phyloP scores from a whole-genome alignment of 2,888 invertebrate genomes.

The Gibbula magus region DNA sequence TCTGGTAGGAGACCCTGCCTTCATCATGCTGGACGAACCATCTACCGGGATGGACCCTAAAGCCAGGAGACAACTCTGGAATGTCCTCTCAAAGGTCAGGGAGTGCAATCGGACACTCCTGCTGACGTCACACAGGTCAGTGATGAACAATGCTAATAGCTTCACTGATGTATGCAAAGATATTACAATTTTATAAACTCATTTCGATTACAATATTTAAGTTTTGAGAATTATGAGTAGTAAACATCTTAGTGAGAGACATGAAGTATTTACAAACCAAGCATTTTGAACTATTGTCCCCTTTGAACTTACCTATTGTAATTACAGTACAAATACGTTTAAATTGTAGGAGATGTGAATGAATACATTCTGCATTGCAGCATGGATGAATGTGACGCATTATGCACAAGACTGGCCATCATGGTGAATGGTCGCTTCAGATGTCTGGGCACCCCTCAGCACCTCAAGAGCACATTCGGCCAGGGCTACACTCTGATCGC shows the following conservation, averaged over 20 bases:
- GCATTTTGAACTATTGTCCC: too few species aligned
- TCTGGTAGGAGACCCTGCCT: constrained; percentile 69
- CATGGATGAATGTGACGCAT: constrained; percentile 91
- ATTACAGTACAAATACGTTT: too few species aligned
- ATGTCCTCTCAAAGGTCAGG: constrained; percentile 74
- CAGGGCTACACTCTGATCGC: constrained; percentile 81
- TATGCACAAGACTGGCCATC: constrained; percentile 86
- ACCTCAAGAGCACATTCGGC: constrained; percentile 84
- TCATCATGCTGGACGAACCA: constrained; percentile 71
- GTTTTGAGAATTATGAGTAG: too few species aligned
- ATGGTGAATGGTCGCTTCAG: constrained; percentile 84
- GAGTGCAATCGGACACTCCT: constrained; percentile 85
- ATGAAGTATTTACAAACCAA: too few species aligned
- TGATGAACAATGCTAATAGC: neutral
- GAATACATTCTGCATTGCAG: constrained; percentile 76
- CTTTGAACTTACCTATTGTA: too few species aligned
- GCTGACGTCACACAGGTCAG: constrained; percentile 81
- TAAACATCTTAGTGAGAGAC: too few species aligned
- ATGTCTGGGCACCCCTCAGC: constrained; percentile 84
- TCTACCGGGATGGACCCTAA: constrained; percentile 85
- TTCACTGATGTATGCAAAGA: neutral
- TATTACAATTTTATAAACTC: too few species aligned
- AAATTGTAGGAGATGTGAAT: too few species aligned
- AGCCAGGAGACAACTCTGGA: constrained; percentile 88
- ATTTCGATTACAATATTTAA: too few species aligned